Percentiles rank a stretch among this genome's conserved stretches.
Conservation (phyloP, 2,888 invertebrate species). For the Pristionchus exspectatus region DNA sequence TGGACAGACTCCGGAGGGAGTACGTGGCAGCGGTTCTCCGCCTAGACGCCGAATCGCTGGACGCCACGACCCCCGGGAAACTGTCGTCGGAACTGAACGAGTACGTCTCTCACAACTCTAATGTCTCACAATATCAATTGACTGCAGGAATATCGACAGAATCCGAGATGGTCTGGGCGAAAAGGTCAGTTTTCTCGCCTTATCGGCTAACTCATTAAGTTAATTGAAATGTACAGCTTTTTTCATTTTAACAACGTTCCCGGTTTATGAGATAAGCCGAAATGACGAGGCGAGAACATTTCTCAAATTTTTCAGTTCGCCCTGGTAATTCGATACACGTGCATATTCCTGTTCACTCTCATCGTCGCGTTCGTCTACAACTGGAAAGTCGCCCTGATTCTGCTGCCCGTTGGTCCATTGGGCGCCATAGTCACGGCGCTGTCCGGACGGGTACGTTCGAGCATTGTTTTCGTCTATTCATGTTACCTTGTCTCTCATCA, state of each 20-base stretch:
- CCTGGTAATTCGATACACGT: conserved; percentile 63
- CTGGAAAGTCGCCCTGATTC: conserved; percentile 64
- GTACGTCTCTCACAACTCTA: conserved; percentile 54
- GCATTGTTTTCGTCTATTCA: not conserved
- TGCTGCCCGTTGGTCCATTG: conserved; percentile 64
- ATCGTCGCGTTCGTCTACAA: conserved; percentile 63
- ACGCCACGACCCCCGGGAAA: conserved; percentile 59
- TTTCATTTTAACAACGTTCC: too few species aligned
- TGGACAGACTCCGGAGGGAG: not conserved
- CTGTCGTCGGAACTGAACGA: conserved; percentile 64
- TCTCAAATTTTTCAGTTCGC: conserved; percentile 48
- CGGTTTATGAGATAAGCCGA: too few species aligned
- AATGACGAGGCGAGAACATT: too few species aligned
- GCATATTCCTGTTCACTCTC: conserved; percentile 64
- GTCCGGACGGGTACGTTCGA: conserved; percentile 52
- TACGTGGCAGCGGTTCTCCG: not conserved
- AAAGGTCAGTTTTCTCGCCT: not conserved
- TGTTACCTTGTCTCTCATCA: not conserved
- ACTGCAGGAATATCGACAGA: not conserved
- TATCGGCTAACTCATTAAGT: not conserved
- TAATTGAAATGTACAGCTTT: too few species aligned
- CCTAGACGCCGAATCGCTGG: conserved; percentile 62
- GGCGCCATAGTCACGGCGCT: conserved; percentile 63
- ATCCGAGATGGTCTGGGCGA: conserved; percentile 19
- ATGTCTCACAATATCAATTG: too few species aligned